Base-by-base conservation (phyloP, 2,797 vertebrate species). In the Nannoperca obscura region DNA sequence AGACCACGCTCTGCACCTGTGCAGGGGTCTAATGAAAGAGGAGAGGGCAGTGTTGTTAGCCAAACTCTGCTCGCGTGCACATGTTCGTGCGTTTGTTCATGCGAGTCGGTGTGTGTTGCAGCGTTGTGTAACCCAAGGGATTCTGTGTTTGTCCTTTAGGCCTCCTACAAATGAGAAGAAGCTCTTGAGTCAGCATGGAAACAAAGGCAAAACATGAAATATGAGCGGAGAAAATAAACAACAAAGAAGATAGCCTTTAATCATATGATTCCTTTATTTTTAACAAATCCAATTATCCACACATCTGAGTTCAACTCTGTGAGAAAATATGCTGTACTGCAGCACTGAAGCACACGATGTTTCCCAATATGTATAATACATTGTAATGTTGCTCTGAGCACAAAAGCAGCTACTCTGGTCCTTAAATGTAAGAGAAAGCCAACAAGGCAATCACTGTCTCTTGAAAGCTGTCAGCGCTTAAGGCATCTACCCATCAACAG, bases 1-100 rank as follows among this genome's bases (percentile, higher is more conserved):
- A 6, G 75, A 75, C 83, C 80, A 24, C 57, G 67, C 87, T 89
- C 83, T 87, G 91, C 91, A 93, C 90, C 92, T 92, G 93, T 91
- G 89, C 76, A 67, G 62, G 79, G 82, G 59, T 61, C 71, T 86
- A 90, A 90, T 92, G 89, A 90, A 92, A 91, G 84, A 83, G 57
- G 85, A 88, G 89, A 82, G 79, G 88, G 67, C 76, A 71, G 58
- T 7, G 76, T 80, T 73, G 83, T 76, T 69, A 53, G 78, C 80
- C 85, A 82, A 87, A 81, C 62, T 66, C 55, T 20, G 59, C 0
- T 27, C n/a, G 7, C 1, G 19, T 20, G 47, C 5, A 30, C 7
- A 9, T 3, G 40, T 11, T 14, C 11, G 10, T 47, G 57, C 20
- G 7, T 5, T 40, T 34, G 61, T 24, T 42, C n/a, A 24, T 74